These are phyloP conservation scores for Leptodactylus fallax DNA, from an alignment of 2,797 vertebrate genomes.

Conservation along the genomic window DNA sequence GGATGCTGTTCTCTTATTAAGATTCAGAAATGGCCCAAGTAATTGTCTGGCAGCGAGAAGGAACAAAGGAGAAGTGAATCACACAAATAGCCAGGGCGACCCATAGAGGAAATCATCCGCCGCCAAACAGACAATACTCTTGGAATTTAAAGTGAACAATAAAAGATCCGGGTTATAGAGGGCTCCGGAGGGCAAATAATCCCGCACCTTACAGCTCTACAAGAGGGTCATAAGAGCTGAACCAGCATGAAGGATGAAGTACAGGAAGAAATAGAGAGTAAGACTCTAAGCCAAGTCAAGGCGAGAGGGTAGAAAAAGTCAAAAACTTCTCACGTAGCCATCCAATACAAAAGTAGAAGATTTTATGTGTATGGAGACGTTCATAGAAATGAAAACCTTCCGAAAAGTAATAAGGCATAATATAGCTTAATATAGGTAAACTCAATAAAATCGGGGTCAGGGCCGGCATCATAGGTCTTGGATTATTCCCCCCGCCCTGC, in stretches of 20 bases:
- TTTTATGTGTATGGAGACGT: too few species aligned
- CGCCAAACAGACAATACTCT: not conserved
- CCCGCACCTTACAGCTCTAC: not conserved
- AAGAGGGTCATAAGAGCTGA: not conserved
- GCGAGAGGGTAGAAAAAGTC: too few species aligned
- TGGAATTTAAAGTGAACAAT: constrained; percentile 7
- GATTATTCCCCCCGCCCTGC: too few species aligned
- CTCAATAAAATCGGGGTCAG: too few species aligned
- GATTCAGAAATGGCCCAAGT: not conserved
- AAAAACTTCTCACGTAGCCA: too few species aligned
- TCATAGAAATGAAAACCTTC: too few species aligned
- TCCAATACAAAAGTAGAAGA: too few species aligned
- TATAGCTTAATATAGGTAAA: too few species aligned
- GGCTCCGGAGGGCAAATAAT: not conserved
- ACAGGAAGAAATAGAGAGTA: constrained; percentile 19
- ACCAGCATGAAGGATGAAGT: too few species aligned
- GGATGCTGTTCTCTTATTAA: constrained; percentile 52
- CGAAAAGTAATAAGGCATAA: too few species aligned
- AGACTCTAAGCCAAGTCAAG: constrained; percentile 23
- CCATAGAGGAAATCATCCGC: not conserved
- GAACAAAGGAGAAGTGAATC: not conserved
- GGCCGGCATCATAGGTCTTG: too few species aligned
- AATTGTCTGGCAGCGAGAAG: not conserved
- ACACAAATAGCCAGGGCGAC: not conserved
- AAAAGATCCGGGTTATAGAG: not conserved